Conservation (phyloP, 2,113 vertebrate species). For the Podarcis cretensis region DNA sequence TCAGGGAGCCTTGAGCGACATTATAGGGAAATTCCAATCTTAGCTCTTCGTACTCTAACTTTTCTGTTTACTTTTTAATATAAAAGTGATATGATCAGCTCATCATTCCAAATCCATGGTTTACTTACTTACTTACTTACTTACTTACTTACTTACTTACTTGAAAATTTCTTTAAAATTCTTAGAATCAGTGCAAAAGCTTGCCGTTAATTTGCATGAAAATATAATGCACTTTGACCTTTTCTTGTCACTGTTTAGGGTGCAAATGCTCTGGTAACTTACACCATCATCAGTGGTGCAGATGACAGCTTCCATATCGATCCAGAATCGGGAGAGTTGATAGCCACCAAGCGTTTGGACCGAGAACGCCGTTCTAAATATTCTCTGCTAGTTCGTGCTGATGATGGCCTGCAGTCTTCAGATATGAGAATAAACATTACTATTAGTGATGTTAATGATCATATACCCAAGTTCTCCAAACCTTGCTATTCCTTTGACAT, state of each 20-base stretch:
- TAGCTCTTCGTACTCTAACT: background rate
- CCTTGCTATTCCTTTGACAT: slow-evolving; percentile 93
- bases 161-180: background rate
- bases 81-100: background rate
- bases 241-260: slow-evolving; percentile 79
- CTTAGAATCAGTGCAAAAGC: background rate
- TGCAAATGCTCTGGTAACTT: slow-evolving; percentile 94
- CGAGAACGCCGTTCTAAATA: slow-evolving; percentile 93
- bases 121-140: too few species aligned
- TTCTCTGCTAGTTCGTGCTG: slow-evolving; percentile 91
- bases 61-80: background rate
- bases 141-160: too few species aligned
- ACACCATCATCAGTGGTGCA: slow-evolving; percentile 94
- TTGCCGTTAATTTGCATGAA: slow-evolving; percentile 45
- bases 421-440: slow-evolving; percentile 96
- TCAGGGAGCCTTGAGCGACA: background rate
- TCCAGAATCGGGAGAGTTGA: slow-evolving; percentile 93
- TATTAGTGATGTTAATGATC: slow-evolving; percentile 93
- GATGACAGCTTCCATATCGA: slow-evolving; percentile 96
- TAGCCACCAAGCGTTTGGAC: slow-evolving; percentile 91
- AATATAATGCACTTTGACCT: slow-evolving; percentile 15
- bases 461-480: slow-evolving; percentile 91
- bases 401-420: slow-evolving; percentile 93
- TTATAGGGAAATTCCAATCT: background rate
- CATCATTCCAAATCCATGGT: background rate